These are phyloP conservation scores for Polyodon spathula DNA, from an alignment of 2,113 vertebrate genomes.

Conservation along the genomic window DNA sequence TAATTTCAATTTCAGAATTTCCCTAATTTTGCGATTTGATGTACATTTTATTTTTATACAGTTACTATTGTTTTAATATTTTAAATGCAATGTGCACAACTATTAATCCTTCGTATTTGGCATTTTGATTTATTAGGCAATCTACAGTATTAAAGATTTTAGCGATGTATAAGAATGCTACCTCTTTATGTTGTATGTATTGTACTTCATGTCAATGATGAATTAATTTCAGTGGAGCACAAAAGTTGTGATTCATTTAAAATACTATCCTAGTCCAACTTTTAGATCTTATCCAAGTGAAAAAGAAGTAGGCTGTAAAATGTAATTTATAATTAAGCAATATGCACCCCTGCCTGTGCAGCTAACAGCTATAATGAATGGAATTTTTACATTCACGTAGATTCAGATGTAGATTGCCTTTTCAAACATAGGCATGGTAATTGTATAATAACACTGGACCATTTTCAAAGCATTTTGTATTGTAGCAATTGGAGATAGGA, in stretches of 20 bases:
- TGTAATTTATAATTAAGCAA: slow-evolving; percentile 41
- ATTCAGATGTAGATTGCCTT: too few species aligned
- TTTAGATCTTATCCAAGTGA: slow-evolving; percentile 44
- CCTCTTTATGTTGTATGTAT: slow-evolving; percentile 66
- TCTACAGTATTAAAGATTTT: slow-evolving; percentile 71
- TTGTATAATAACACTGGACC: too few species aligned
- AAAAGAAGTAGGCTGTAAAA: slow-evolving; percentile 51
- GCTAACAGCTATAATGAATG: slow-evolving; percentile 46
- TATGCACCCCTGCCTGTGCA: slow-evolving; percentile 41
- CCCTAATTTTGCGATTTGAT: too few species aligned
- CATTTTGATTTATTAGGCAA: slow-evolving; percentile 94
- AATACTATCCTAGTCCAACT: slow-evolving; percentile 55
- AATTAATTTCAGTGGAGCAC: slow-evolving; percentile 85
- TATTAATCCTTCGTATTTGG: slow-evolving; percentile 66
- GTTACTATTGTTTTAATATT: not conserved
- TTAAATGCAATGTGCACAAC: slow-evolving; percentile 1
- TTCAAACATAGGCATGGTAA: too few species aligned
- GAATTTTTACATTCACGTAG: too few species aligned
- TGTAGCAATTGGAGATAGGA: too few species aligned
- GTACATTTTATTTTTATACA: slow-evolving; percentile 22
- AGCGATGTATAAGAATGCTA: slow-evolving; percentile 44
- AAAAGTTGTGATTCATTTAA: slow-evolving; percentile 75
- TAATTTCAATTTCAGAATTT: too few species aligned
- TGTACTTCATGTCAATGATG: slow-evolving; percentile 75
- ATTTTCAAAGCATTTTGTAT: too few species aligned